Evolutionary conservation across 2,888 invertebrate genomes (phyloP).

Genomic region (Siphlonurus alternatus): DNA sequence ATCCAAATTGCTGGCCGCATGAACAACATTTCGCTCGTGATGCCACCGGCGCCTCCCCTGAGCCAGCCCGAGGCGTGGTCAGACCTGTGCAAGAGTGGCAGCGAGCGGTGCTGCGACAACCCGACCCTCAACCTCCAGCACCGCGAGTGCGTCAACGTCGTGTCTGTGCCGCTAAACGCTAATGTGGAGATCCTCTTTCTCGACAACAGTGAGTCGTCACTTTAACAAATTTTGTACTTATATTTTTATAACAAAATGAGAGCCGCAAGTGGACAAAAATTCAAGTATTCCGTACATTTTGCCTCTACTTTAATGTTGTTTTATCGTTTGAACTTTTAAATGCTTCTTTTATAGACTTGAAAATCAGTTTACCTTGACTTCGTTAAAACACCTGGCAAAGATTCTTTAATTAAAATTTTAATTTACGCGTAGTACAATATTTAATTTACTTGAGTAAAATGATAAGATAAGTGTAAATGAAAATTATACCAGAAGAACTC

Average conservation of each 20-base stretch:
- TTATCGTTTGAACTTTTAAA: too few relatives aligned
- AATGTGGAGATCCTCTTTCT: slow-evolving; percentile 11
- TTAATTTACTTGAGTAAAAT: too few relatives aligned
- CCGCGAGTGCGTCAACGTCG: slow-evolving; percentile 10
- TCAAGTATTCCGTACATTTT: too few relatives aligned
- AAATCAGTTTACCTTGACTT: too few relatives aligned
- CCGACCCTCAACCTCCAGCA: neutral
- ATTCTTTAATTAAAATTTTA: too few relatives aligned
- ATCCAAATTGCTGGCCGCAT: slow-evolving; percentile 7
- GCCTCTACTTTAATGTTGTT: too few relatives aligned
- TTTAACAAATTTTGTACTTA: neutral
- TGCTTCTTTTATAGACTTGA: too few relatives aligned
- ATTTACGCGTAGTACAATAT: too few relatives aligned
- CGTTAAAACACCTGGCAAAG: too few relatives aligned
- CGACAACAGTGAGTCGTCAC: slow-evolving; percentile 3
- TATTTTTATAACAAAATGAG: neutral
- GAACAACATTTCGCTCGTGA: slow-evolving; percentile 12
- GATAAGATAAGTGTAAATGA: too few relatives aligned
- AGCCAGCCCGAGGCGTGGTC: slow-evolving; percentile 10
- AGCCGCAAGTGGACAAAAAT: neutral
- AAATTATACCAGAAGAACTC: too few relatives aligned
- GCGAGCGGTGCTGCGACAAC: neutral
- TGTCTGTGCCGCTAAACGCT: slow-evolving; percentile 11
- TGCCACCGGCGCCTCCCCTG: slow-evolving; percentile 13
- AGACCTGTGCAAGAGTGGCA: neutral